Conservation (phyloP, 1,140 invertebrate species). For the Drosophila mayri region DNA sequence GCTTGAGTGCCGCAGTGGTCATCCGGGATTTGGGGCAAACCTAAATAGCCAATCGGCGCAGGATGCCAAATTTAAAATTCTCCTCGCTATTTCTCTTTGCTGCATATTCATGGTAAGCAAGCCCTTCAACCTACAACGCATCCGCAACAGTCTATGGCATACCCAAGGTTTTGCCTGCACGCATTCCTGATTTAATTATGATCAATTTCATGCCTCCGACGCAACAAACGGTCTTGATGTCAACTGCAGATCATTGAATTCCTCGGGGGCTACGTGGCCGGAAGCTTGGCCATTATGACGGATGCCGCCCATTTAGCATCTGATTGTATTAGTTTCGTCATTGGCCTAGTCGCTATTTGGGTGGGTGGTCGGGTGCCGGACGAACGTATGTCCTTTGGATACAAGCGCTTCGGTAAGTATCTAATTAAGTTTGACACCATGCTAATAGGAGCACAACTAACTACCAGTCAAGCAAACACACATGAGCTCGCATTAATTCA, state of each 20-base stretch:
- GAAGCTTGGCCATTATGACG: conserved; percentile 93
- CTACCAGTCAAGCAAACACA: not conserved
- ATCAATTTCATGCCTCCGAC: conserved; percentile 54
- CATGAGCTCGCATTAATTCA: not conserved
- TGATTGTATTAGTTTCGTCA: conserved; percentile 93
- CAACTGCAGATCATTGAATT: conserved; percentile 88
- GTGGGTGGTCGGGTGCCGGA: conserved; percentile 89
- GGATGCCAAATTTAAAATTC: conserved; percentile 87
- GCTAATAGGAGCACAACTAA: conserved; percentile 45
- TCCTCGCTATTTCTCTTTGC: conserved; percentile 87
- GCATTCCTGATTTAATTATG: conserved; percentile 62
- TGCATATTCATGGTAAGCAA: conserved; percentile 88
- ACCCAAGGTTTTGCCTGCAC: not conserved
- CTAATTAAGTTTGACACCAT: conserved; percentile 61
- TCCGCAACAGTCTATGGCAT: conserved; percentile 2
- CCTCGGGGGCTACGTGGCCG: conserved; percentile 91
- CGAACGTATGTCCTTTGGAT: conserved; percentile 91
- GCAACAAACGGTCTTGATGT: conserved; percentile 15
- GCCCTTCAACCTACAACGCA: not conserved
- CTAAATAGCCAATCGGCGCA: conserved; percentile 85
- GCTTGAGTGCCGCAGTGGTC: conserved; percentile 52
- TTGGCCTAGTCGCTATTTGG: conserved; percentile 91
- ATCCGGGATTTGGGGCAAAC: conserved; percentile 68
- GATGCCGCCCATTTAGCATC: conserved; percentile 94
- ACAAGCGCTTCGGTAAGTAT: conserved; percentile 89